These are phyloP conservation scores for Nomada goodeniana DNA, from an alignment of 2,888 invertebrate species.

Conservation along the genomic window DNA sequence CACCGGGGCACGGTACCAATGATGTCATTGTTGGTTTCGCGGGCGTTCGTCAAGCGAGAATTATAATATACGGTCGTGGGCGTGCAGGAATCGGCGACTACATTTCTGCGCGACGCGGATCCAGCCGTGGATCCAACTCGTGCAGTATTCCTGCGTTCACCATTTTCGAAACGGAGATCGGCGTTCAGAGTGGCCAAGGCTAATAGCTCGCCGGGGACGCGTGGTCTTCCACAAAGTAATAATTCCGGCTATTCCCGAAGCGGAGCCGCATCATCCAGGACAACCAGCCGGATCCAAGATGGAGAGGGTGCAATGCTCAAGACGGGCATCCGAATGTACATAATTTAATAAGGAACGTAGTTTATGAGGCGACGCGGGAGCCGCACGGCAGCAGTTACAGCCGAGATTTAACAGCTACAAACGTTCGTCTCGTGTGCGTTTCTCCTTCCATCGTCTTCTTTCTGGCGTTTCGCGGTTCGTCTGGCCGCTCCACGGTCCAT, in stretches of 20 bases:
- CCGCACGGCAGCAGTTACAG: conserved; percentile 55
- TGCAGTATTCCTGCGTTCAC: too few relatives aligned
- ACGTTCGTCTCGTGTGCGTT: conserved; percentile 20
- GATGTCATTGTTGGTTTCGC: not conserved
- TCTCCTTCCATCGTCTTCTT: conserved; percentile 35
- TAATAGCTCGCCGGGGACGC: conserved; percentile 7
- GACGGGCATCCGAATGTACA: conserved; percentile 59
- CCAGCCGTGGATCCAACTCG: too few relatives aligned
- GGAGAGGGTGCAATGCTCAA: conserved; percentile 33
- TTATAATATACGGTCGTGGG: not conserved
- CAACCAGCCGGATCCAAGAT: conserved; percentile 31
- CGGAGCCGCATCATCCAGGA: conserved; percentile 20
- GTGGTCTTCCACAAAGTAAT: conserved; percentile 14
- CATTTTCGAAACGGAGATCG: not conserved
- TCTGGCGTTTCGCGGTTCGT: conserved; percentile 62
- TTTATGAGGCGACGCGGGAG: conserved; percentile 68
- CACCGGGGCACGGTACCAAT: not conserved
- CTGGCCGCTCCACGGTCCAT: conserved; percentile 66
- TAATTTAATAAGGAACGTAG: conserved; percentile 77
- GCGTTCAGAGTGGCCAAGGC: not conserved
- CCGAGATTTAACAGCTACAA: conserved; percentile 67
- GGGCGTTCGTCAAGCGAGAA: not conserved
- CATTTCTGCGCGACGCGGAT: too few relatives aligned
- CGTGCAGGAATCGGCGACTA: not conserved
- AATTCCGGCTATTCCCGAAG: conserved; percentile 23